A percentile compares a stretch with the other conserved stretches of the same genome.
phyloP scores from a whole-genome alignment of 1,140 invertebrate species.

The Glomeris maerens region DNA sequence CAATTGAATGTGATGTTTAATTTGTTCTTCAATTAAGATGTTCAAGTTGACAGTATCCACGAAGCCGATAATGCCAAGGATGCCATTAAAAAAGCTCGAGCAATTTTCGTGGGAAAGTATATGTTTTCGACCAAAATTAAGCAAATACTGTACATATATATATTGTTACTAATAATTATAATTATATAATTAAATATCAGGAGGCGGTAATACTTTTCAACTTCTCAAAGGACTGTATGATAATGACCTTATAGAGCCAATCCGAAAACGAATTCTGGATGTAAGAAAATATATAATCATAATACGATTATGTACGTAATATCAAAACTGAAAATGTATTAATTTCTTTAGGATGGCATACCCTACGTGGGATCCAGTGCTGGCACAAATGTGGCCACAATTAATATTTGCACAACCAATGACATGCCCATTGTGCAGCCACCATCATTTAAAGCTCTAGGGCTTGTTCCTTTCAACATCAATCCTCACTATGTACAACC shows the following conservation, averaged over 20 bases:
- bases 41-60: conserved; percentile 47
- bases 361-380: conserved; percentile 67
- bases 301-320: conserved; percentile 6
- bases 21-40: conserved; percentile 26
- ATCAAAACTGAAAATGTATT: conserved; percentile 15
- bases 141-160: neutral
- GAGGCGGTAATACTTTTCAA: conserved; percentile 60
- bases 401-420: conserved; percentile 63
- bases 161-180: neutral
- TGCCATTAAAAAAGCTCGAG: conserved; percentile 46
- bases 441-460: conserved; percentile 52
- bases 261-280: conserved; percentile 43
- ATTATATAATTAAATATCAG: conserved; percentile 16
- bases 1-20: conserved; percentile 12
- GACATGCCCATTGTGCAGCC: conserved; percentile 73
- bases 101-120: conserved; percentile 49
- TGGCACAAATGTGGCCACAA: conserved; percentile 65
- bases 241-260: conserved; percentile 45
- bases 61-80: conserved; percentile 35
- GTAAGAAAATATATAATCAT: conserved; percentile 17
- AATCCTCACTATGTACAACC: conserved; percentile 68
- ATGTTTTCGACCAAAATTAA: neutral
- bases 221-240: conserved; percentile 55
- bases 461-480: conserved; percentile 66
- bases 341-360: conserved; percentile 37